Evolutionary conservation across 2,888 invertebrate species (phyloP), one percentile per base, ranked within the genome.

Genomic region (Timema cristinae): DNA sequence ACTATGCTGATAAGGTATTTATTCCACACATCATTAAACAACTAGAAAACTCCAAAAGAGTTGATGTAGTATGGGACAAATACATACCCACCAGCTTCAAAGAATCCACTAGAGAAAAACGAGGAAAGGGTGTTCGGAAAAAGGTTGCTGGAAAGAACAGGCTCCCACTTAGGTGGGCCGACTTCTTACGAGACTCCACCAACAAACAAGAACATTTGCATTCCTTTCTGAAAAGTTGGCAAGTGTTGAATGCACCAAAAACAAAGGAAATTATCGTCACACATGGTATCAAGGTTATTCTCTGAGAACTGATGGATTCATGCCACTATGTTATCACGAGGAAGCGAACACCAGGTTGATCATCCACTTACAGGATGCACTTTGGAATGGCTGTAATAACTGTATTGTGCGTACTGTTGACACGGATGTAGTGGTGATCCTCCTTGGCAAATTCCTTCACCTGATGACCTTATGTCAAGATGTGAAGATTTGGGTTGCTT

Each of bases 61-160:
- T 61, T 61, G 61, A 15, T 61, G 61, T 61, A 61, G 61, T 61
- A 48, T 61, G 61, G 16, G 61, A 61, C 61, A 32, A 61, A 61
- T 61, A 61, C 32, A 61, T 61, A 47, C 61, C 61, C 47, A 61
- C 16, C 7, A 61, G 16, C 61, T 16, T 61, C 61, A 61, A 16
- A 16, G 61, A 61, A 61, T 32, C 61, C 32, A 61, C 10, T 9
- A 61, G 32, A 61, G 16, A 32, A 15, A 61, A 61, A 13, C 32
- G 16, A 61, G 6, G 15, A 10, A 61, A 61, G 16, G 13, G 7
- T 15, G 15, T n/a, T 13, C 32, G 7, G 7, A n/a, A 6, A 61
- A 15, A 15, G 1, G 7, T 32, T 61, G 61, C 8, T 11, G 61
- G 7, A 11, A 10, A 16, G 56, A 11, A 56, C 56, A 56, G 6